Evolutionary conservation across 1,140 invertebrate genomes (phyloP), one percentile per base, ranked within the genome.

Genomic region (Gryon sp.): DNA sequence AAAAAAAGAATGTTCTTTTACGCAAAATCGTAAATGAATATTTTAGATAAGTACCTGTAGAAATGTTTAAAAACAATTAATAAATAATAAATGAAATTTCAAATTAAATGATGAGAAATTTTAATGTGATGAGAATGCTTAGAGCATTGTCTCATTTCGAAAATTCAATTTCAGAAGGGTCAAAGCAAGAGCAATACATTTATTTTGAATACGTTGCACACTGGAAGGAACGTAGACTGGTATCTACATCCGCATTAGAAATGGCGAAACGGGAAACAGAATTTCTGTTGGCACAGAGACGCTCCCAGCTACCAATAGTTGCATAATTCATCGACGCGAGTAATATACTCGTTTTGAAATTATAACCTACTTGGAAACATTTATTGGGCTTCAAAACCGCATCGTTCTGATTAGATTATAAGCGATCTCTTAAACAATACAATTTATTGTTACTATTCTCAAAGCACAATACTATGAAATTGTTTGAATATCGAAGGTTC

Each of bases 301-400:
- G 76, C 80, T 78, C 74, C 75, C 57, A 66, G 76, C 79, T 74
- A 77, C 73, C 72, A 78, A 77, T 78, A 68, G 66, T 80, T 84
- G 80, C 83, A 84, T 85, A 84, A 85, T 84, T 84, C 83, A 84
- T 84, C 80, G 78, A 78, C 69, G 72, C 32, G 55, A 79, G 69
- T 83, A 74, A 50, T 55, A 80, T 78, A 83, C 74, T 75, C 80
- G 78, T 82, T 79, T 82, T 80, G 78, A 80, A 83, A 84, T 84
- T 84, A 80, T 80, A 59, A 52, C 57, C 69, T 41, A 69, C 69
- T 74, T 12, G 73, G 76, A 57, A 68, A 70, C 78, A 81, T 82
- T 84, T 82, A 77, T 76, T 55, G 55, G 57, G 69, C 80, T 76
- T 83, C 76, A 82, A 80, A 84, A 84, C 63, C 76, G 75, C 82